Evolutionary conservation across 2,888 invertebrate genomes (phyloP).

Genomic region (Panzeria rudis): DNA sequence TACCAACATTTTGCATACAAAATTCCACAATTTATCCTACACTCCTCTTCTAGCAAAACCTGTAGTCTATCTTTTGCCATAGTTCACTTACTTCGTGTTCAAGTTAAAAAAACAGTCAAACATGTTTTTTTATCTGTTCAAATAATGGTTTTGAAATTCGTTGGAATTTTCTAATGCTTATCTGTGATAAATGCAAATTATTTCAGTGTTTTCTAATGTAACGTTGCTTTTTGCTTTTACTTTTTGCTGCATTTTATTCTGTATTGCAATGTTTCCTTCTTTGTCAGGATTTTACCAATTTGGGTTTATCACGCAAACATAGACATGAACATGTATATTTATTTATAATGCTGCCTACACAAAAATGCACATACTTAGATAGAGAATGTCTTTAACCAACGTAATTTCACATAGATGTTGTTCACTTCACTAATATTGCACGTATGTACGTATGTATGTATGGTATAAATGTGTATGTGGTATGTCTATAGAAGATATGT

Average conservation of each 20-base stretch:
- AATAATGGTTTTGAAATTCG: slow-evolving; percentile 73
- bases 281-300: slow-evolving; percentile 34
- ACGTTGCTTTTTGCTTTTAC: slow-evolving; percentile 30
- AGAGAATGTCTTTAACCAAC: slow-evolving; percentile 32
- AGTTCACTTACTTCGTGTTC: slow-evolving; percentile 43
- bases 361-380: not conserved
- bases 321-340: not conserved
- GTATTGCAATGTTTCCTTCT: slow-evolving; percentile 5
- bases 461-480: not conserved
- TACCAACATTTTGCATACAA: slow-evolving; percentile 48
- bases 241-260: slow-evolving; percentile 10
- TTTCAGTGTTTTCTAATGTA: slow-evolving; percentile 54
- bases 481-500: not conserved
- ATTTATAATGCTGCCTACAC: not conserved
- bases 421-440: slow-evolving; percentile 11
- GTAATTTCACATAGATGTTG: slow-evolving; percentile 41
- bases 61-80: not conserved
- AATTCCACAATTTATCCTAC: slow-evolving; percentile 25
- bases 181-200: slow-evolving; percentile 64
- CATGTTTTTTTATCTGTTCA: slow-evolving; percentile 60
- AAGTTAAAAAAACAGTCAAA: slow-evolving; percentile 43
- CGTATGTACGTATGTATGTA: not conserved
- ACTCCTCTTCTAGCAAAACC: not conserved
- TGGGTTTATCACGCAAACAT: slow-evolving; percentile 26
- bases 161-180: slow-evolving; percentile 67